These are phyloP conservation scores for Agonopterix arenella DNA, from an alignment of 2,888 invertebrate species.

Conservation along the genomic window DNA sequence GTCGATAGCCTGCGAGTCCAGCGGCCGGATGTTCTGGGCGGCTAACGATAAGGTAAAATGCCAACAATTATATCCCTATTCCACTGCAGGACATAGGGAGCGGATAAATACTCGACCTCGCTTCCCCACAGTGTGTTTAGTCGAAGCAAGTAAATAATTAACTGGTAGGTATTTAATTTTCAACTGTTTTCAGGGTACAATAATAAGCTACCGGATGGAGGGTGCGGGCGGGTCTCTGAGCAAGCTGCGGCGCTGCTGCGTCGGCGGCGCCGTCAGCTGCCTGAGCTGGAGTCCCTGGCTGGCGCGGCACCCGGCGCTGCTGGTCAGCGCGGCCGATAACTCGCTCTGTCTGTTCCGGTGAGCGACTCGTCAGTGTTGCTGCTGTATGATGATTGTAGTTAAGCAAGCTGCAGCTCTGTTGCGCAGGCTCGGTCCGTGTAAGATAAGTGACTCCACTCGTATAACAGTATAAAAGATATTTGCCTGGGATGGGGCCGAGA, in stretches of 20 bases:
- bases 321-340: conserved; percentile 87
- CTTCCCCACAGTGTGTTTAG: no score
- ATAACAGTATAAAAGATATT: no score
- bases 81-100: no score
- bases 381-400: no score
- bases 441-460: no score
- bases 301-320: conserved; percentile 86
- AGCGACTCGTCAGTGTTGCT: background rate
- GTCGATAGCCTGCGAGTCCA: conserved; percentile 85
- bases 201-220: conserved; percentile 83
- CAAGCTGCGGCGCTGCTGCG: conserved; percentile 80
- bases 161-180: no score
- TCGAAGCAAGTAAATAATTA: no score
- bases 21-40: conserved; percentile 88
- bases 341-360: conserved; percentile 81
- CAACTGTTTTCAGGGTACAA: conserved; percentile 66
- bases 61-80: no score
- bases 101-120: no score
- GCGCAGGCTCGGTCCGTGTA: no score
- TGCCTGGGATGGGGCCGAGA: no score
- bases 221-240: conserved; percentile 80
- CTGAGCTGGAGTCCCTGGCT: conserved; percentile 90
- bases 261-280: conserved; percentile 82
- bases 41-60: conserved; percentile 88
- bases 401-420: no score